Conservation (phyloP, 2,888 invertebrate genomes). For the Callyntrura sp. region DNA sequence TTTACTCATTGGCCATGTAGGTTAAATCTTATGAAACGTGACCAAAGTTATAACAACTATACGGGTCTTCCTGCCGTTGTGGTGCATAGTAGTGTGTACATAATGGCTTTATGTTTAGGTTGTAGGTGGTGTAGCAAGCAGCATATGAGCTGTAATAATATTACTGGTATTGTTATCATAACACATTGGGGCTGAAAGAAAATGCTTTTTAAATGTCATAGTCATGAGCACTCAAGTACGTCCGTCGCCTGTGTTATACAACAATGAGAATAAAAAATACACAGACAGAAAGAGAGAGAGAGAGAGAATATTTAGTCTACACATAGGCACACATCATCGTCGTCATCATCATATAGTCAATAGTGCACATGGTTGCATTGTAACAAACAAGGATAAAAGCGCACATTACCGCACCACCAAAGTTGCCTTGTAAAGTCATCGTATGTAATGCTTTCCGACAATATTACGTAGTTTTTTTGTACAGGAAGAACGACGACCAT, state of each 20-base stretch:
- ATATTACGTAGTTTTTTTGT: constrained; percentile 4
- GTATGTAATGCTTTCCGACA: background rate
- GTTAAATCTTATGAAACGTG: constrained; percentile 54
- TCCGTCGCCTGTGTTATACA: constrained; percentile 7
- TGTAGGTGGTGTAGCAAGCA: background rate
- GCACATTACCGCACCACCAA: constrained; percentile 6
- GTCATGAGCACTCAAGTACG: constrained; percentile 42
- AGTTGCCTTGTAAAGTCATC: constrained; percentile 22
- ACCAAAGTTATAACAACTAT: constrained; percentile 4
- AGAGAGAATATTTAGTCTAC: background rate
- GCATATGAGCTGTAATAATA: background rate
- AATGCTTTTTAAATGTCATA: constrained; percentile 52
- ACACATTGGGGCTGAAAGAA: background rate
- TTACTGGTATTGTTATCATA: background rate
- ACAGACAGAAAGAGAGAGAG: background rate
- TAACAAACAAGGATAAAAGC: background rate
- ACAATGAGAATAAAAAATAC: constrained; percentile 14
- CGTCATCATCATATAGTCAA: too few relatives aligned
- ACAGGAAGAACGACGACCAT: constrained; percentile 2
- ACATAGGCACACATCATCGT: too few relatives aligned
- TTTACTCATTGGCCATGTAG: constrained; percentile 46
- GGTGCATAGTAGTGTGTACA: background rate
- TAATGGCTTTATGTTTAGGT: background rate
- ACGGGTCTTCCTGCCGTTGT: too few relatives aligned
- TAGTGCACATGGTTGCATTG: background rate